phyloP scores from a whole-genome alignment of 1,140 invertebrate genomes.

The Chironomus striatipennis region DNA sequence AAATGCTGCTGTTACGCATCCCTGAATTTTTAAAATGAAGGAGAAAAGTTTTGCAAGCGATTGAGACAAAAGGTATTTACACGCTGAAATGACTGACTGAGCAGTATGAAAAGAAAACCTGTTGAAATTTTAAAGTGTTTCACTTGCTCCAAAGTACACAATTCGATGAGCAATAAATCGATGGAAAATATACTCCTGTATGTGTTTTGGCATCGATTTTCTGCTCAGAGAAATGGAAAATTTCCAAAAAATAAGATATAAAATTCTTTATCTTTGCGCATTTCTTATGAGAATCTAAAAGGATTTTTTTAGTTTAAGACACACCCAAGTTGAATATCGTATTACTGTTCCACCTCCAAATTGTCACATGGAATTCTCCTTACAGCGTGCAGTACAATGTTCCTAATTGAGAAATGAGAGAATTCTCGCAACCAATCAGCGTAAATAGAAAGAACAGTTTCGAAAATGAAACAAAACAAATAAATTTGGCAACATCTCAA shows the following conservation, averaged over 20 bases:
- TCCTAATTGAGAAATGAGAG: too few species aligned
- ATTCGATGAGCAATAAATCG: background rate
- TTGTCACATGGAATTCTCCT: too few species aligned
- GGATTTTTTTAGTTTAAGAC: background rate
- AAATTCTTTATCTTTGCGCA: background rate
- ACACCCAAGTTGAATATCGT: too few species aligned
- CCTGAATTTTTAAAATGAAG: background rate
- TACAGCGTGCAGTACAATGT: too few species aligned
- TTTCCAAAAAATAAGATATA: background rate
- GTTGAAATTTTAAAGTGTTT: background rate
- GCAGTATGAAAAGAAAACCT: background rate
- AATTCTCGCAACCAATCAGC: background rate
- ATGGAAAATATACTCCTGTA: background rate
- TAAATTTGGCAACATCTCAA: background rate
- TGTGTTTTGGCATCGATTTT: background rate
- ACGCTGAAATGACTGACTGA: background rate
- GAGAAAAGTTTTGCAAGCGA: too few species aligned
- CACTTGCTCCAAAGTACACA: background rate
- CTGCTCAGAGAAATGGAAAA: conserved; percentile 3
- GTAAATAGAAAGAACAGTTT: background rate
- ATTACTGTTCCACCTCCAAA: too few species aligned
- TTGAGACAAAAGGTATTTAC: background rate
- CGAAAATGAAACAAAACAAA: background rate
- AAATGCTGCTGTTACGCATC: background rate
- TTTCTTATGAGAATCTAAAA: background rate